phyloP scores from a whole-genome alignment of 2,797 vertebrate species.

The Setipinna tenuifilis region DNA sequence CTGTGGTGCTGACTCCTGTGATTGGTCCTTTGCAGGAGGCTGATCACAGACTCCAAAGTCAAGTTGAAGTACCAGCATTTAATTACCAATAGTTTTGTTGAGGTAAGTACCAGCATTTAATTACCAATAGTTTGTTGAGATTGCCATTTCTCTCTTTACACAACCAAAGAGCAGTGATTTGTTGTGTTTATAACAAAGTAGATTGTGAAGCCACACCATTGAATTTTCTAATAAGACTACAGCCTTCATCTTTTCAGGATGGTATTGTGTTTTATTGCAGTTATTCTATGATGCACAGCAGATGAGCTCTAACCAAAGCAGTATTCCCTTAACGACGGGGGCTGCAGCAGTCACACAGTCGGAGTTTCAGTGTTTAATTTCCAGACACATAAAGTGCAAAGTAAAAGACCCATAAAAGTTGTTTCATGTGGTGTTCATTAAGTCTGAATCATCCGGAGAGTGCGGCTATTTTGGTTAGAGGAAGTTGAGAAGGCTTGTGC shows the following conservation, averaged over 20 bases:
- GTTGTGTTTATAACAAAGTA: not conserved
- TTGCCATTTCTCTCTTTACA: not conserved
- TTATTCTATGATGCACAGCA: not conserved
- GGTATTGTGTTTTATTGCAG: not conserved
- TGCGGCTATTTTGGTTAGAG: not conserved
- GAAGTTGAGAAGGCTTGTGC: not conserved
- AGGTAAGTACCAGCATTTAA: slow-evolving; percentile 99
- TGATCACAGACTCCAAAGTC: slow-evolving; percentile 99
- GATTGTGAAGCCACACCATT: not conserved
- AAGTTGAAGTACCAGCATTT: slow-evolving; percentile 99
- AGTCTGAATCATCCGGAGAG: not conserved
- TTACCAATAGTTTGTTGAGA: slow-evolving; percentile 99
- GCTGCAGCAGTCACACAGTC: too few relatives aligned
- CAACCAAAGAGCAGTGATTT: slow-evolving; percentile 28
- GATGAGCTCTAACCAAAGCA: not conserved
- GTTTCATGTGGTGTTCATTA: not conserved
- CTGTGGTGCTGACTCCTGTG: slow-evolving; percentile 33
- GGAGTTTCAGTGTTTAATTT: not conserved
- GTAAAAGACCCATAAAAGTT: not conserved
- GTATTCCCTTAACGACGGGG: not conserved
- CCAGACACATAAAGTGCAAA: not conserved
- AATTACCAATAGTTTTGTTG: slow-evolving; percentile 99
- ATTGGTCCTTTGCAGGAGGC: slow-evolving; percentile 80
- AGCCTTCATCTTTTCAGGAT: not conserved
- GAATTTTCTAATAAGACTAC: not conserved